Base-by-base conservation (phyloP, 2,888 invertebrate genomes). In the Muschampia plurimacula region DNA sequence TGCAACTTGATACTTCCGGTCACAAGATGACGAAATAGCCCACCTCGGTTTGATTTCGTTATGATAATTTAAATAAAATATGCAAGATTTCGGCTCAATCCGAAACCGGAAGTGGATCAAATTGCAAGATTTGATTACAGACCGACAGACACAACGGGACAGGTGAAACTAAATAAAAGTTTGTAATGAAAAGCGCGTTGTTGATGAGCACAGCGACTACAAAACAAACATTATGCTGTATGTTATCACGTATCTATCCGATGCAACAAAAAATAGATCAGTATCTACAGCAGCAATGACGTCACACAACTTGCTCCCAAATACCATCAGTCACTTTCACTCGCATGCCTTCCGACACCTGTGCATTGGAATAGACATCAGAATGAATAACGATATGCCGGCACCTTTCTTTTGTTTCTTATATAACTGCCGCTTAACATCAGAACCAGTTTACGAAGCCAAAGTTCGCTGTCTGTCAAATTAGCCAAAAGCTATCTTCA, bases 291-390 rank as follows among this genome's bases (percentile, higher is more conserved):
- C 49, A 46, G 32, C 57, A 63, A 75, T 91, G 91, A 89, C 90
- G 91, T 91, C 91, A 89, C 81, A 76, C 79, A 78, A 83, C 84
- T 81, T 85, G 89, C 86, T 88, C 87, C 90, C 86, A 89, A 92
- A 92, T 86, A 86, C 83, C 86, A 86, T 84, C 86, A 79, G 84
- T 89, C 89, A 93, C 93, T 93, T 93, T 93, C 93, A 93, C 93
- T 90, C 77, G 83, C 85, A 81, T 84, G 86, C 84, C 85, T 84
- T 55, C 81, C 57, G 67, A 67, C 72, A 72, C 67, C 72, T 66
- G 57, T 57, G 66, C 66, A 60, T 36, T 36, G 59, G 57, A 28
- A 41, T 57, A 72, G 55, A 64, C 68, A 57, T 60, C 44, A 62
- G 22, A 67, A 72, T 72, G 78, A 75, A 77, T 76, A 76, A 78